phyloP scores from a whole-genome alignment of 2,888 invertebrate genomes.

The Corbicula japonica region DNA sequence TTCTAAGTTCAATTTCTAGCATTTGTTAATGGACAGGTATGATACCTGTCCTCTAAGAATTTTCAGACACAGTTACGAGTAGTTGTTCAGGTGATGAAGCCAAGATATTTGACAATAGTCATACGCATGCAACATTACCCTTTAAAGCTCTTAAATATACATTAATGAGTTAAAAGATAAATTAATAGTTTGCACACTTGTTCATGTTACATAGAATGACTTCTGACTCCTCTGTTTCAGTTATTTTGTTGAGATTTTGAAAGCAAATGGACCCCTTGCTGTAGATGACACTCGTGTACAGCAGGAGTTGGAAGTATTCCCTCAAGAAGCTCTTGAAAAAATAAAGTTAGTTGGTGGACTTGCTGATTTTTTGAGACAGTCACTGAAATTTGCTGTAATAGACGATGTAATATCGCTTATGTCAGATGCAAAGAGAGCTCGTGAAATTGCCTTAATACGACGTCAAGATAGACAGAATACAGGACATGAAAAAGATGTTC shows the following conservation, averaged over 20 bases:
- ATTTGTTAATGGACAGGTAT: too few relatives aligned
- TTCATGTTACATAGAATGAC: too few relatives aligned
- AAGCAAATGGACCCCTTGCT: slow-evolving; percentile 73
- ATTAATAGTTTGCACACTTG: too few relatives aligned
- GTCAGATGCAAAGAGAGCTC: slow-evolving; percentile 68
- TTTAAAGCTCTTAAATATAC: too few relatives aligned
- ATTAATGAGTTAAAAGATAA: too few relatives aligned
- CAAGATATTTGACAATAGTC: too few relatives aligned
- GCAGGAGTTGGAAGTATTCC: slow-evolving; percentile 72
- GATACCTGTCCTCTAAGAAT: too few relatives aligned
- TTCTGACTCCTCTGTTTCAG: slow-evolving; percentile 54
- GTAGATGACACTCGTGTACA: slow-evolving; percentile 65
- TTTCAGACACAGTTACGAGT: too few relatives aligned
- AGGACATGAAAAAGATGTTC: slow-evolving; percentile 26
- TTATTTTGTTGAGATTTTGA: slow-evolving; percentile 72
- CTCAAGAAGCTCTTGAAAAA: slow-evolving; percentile 70
- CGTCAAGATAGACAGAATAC: slow-evolving; percentile 36
- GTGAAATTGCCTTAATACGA: slow-evolving; percentile 62
- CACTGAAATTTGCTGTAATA: slow-evolving; percentile 74
- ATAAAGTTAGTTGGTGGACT: slow-evolving; percentile 73
- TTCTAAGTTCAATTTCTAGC: too few relatives aligned
- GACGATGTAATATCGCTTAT: slow-evolving; percentile 73
- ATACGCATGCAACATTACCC: too few relatives aligned
- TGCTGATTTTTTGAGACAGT: slow-evolving; percentile 69
- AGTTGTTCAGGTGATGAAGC: too few relatives aligned